These are phyloP conservation scores for Ectropis crepuscularia DNA, from an alignment of 2,888 invertebrate genomes.

Conservation along the genomic window DNA sequence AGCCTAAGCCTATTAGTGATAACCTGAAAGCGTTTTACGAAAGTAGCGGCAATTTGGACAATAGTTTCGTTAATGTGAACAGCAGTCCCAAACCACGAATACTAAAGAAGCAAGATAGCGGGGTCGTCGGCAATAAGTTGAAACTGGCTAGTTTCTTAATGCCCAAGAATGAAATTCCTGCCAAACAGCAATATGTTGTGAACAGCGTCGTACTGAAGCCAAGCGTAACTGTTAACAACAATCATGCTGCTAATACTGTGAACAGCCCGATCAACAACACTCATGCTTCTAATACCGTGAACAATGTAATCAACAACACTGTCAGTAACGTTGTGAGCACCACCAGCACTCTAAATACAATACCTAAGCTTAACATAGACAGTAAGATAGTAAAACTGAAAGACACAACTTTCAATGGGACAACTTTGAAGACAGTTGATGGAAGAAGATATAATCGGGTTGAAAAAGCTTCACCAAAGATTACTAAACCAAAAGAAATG, in stretches of 20 bases:
- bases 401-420: constrained; percentile 56
- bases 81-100: constrained; percentile 56
- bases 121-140: constrained; percentile 68
- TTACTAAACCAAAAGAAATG: constrained; percentile 72
- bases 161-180: constrained; percentile 64
- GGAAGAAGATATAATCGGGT: constrained; percentile 44
- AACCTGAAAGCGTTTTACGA: constrained; percentile 80
- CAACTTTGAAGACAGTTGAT: constrained; percentile 49
- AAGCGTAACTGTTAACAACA: constrained; percentile 47
- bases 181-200: constrained; percentile 58
- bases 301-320: constrained; percentile 16
- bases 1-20: constrained; percentile 67
- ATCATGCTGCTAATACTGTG: constrained; percentile 29
- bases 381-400: constrained; percentile 74
- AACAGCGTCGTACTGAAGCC: constrained; percentile 65
- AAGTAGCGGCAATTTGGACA: constrained; percentile 78
- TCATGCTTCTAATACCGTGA: constrained; percentile 28
- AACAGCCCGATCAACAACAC: constrained; percentile 42
- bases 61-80: constrained; percentile 56
- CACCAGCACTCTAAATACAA: constrained; percentile 49
- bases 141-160: constrained; percentile 74
- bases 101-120: constrained; percentile 61
- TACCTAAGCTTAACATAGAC: constrained; percentile 68
- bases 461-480: constrained; percentile 72
- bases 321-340: constrained; percentile 25